These are phyloP conservation scores for Epinephelus coioides DNA, from an alignment of 2,797 vertebrate species.

Conservation along the genomic window DNA sequence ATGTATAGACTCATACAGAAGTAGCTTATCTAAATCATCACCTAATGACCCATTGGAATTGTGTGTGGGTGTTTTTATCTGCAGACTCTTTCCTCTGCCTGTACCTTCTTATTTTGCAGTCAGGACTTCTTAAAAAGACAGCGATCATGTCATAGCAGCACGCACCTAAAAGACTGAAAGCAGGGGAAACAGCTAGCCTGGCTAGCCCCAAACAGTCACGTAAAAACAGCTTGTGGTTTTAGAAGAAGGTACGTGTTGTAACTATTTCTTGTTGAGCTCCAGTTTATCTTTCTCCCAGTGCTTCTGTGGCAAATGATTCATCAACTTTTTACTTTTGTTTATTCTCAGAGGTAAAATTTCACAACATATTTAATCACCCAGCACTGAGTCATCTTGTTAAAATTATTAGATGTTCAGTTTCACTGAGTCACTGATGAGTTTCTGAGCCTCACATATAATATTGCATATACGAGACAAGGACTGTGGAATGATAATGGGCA, in stretches of 20 bases:
- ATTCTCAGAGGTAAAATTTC: conserved; percentile 8
- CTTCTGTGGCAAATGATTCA: not conserved
- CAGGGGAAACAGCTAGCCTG: not conserved
- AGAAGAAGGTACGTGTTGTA: not conserved
- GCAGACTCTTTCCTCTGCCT: too few relatives aligned
- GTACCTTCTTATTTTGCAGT: too few relatives aligned
- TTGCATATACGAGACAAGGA: conserved; percentile 7
- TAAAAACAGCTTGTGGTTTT: not conserved
- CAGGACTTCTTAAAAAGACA: too few relatives aligned
- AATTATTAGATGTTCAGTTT: conserved; percentile 27
- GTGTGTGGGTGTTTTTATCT: too few relatives aligned
- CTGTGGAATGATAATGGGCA: not conserved
- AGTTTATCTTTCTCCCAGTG: not conserved
- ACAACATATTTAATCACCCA: conserved; percentile 26
- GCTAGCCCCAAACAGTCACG: not conserved
- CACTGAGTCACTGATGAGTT: conserved; percentile 27
- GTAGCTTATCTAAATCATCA: too few relatives aligned
- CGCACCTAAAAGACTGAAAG: not conserved
- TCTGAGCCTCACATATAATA: conserved; percentile 9
- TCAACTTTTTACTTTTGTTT: conserved; percentile 13
- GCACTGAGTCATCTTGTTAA: conserved; percentile 27
- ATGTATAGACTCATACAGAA: too few relatives aligned
- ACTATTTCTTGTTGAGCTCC: not conserved
- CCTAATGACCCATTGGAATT: too few relatives aligned
- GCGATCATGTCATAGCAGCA: too few relatives aligned